phyloP scores from a whole-genome alignment of 2,888 invertebrate genomes.

The Drosophila fulvimacula region DNA sequence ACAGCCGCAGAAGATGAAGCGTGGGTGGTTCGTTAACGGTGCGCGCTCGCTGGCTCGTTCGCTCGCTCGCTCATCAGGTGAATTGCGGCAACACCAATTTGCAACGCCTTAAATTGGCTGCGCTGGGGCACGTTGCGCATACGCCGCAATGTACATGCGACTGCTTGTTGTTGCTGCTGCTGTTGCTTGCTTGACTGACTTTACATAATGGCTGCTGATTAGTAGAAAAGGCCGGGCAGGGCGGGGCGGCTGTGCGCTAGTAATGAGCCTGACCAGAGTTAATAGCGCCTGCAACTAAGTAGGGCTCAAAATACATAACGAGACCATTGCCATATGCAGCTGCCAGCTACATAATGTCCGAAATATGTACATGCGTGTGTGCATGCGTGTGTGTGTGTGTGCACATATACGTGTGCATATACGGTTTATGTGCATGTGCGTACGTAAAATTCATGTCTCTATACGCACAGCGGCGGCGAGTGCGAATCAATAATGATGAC shows the following conservation, averaged over 20 bases:
- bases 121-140: conserved; percentile 54
- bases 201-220: conserved; percentile 76
- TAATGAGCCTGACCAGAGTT: conserved; percentile 66
- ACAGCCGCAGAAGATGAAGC: conserved; percentile 25
- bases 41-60: no score
- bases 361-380: conserved; percentile 42
- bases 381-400: conserved; percentile 13
- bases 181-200: conserved; percentile 61
- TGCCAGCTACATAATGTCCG: conserved; percentile 46
- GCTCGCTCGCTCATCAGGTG: conserved; percentile 47
- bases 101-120: conserved; percentile 57
- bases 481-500: conserved; percentile 80
- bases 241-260: conserved; percentile 12
- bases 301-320: conserved; percentile 70
- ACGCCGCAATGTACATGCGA: conserved; percentile 49
- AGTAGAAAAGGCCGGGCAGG: conserved; percentile 35
- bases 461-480: conserved; percentile 70
- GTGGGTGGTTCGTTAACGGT: conserved; percentile 33
- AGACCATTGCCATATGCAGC: conserved; percentile 47
- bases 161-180: conserved; percentile 20
- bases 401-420: conserved; percentile 2
- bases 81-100: conserved; percentile 57
- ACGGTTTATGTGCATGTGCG: conserved; percentile 51
- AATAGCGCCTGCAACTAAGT: conserved; percentile 67
- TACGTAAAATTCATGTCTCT: conserved; percentile 78